Conservation (phyloP, 92 coral and sea anemone genomes). For the Muricea muricata region DNA sequence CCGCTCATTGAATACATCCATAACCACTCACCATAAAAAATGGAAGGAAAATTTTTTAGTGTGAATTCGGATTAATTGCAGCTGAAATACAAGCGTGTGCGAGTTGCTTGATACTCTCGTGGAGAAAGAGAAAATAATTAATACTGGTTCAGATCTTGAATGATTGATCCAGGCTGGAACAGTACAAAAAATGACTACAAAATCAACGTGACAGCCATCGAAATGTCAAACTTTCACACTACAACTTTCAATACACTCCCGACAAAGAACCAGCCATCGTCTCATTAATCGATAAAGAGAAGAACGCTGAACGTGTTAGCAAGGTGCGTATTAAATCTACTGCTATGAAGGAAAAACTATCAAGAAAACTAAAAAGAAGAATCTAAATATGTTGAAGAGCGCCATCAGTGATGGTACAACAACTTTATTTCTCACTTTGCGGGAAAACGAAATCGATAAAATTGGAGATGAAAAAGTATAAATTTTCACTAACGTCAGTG, state of each 20-base stretch:
- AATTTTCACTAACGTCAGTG: slow-evolving; percentile 2
- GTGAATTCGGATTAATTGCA: neutral
- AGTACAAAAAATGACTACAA: slow-evolving; percentile 42
- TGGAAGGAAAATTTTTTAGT: neutral
- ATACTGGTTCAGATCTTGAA: neutral
- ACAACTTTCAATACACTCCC: slow-evolving; percentile 56
- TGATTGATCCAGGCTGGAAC: neutral
- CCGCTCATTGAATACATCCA: neutral
- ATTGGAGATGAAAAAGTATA: slow-evolving; percentile 8
- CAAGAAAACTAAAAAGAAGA: neutral
- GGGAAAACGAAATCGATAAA: neutral
- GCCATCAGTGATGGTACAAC: neutral
- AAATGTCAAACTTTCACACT: slow-evolving; percentile 49
- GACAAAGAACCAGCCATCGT: neutral
- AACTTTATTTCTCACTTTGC: neutral
- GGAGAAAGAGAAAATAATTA: neutral
- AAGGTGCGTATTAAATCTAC: neutral
- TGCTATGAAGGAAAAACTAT: neutral
- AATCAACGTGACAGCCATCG: slow-evolving; percentile 60
- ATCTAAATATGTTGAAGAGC: slow-evolving; percentile 2
- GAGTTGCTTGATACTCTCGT: neutral
- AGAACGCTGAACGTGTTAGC: neutral
- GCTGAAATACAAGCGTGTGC: neutral
- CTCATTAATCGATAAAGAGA: neutral
- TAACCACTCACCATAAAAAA: neutral